These are phyloP conservation scores for Malurus cyaneus DNA, from an alignment of 2,113 vertebrate species.

Conservation along the genomic window DNA sequence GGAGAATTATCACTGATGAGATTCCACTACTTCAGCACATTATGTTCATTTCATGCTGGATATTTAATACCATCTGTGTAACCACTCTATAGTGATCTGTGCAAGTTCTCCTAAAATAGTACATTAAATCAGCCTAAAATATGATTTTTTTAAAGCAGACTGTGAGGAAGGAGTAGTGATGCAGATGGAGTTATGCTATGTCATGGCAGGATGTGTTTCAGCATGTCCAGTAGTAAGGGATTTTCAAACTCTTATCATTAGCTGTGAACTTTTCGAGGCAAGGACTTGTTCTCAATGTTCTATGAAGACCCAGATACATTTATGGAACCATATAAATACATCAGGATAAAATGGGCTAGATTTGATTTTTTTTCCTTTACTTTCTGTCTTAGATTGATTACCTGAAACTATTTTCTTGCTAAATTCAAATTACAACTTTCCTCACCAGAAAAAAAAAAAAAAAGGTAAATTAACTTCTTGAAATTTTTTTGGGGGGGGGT, in stretches of 20 bases:
- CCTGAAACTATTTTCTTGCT: neutral
- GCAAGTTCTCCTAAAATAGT: neutral
- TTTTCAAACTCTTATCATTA: neutral
- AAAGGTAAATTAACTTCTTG: neutral
- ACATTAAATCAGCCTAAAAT: neutral
- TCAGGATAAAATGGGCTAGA: neutral
- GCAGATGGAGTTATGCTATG: neutral
- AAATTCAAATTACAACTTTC: neutral
- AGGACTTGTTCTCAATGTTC: neutral
- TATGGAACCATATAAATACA: neutral
- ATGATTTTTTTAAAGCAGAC: neutral
- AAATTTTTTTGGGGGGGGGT: neutral
- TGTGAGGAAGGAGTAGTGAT: neutral
- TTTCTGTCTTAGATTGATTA: neutral
- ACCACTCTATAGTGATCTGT: neutral
- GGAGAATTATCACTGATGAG: neutral
- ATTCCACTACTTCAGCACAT: neutral
- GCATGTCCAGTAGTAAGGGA: neutral
- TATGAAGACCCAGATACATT: neutral
- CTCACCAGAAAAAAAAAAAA: neutral
- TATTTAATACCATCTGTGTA: neutral
- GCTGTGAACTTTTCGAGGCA: neutral
- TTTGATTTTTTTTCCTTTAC: rapidly evolving
- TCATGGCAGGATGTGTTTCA: neutral
- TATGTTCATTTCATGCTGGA: neutral